Evolutionary conservation across 2,888 invertebrate genomes (phyloP).

Genomic region (Therioaphis trifolii): DNA sequence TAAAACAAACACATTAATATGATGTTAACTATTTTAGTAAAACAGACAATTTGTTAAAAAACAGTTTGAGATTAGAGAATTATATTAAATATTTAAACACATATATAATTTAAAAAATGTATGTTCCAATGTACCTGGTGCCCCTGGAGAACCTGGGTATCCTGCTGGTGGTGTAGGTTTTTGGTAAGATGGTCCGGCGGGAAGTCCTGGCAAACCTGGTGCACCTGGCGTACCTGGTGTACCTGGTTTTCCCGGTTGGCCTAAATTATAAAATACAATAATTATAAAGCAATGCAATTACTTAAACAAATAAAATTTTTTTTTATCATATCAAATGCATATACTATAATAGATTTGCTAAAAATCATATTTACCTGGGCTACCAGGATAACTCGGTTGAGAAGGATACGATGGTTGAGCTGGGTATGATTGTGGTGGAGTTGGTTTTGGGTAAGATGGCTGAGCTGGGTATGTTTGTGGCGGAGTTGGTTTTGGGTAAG

Average conservation of each 20-base stretch:
- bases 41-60: no score
- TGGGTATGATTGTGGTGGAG: no score
- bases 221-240: no score
- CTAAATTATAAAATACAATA: conserved; percentile 17
- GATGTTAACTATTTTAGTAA: no score
- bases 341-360: neutral
- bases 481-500: no score
- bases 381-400: conserved; percentile 67
- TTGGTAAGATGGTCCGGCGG: conserved; percentile 67
- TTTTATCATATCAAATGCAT: no score
- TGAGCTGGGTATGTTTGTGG: no score
- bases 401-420: conserved; percentile 65
- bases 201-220: conserved; percentile 63
- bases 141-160: conserved; percentile 70
- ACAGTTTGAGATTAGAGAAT: no score
- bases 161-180: conserved; percentile 66
- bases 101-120: neutral
- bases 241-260: conserved; percentile 64
- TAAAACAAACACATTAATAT: neutral
- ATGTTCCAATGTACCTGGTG: conserved; percentile 57
- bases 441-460: conserved; percentile 64
- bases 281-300: neutral
- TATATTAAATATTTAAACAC: neutral
- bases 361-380: conserved; percentile 46
- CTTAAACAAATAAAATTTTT: no score